Conservation (phyloP, 92 coral and sea anemone genomes). For the Palythoa caribaeorum region DNA sequence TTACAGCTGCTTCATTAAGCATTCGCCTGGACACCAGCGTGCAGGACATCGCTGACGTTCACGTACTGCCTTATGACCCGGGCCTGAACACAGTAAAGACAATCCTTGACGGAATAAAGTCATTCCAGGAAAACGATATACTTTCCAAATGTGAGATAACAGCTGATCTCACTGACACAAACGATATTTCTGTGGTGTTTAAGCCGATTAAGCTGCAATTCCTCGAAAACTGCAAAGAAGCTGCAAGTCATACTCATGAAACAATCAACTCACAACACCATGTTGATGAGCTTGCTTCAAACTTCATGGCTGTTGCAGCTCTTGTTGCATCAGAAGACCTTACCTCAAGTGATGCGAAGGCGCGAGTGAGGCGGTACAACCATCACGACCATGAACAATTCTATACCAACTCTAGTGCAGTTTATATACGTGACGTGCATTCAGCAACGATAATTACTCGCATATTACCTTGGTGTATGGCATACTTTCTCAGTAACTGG, state of each 20-base stretch:
- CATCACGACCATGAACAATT: constrained; percentile 64
- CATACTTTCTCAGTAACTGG: constrained; percentile 3
- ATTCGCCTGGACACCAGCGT: constrained; percentile 79
- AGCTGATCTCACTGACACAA: constrained; percentile 78
- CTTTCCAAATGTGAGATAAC: constrained; percentile 71
- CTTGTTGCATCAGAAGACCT: constrained; percentile 38
- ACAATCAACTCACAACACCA: constrained; percentile 67
- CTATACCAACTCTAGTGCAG: constrained; percentile 30
- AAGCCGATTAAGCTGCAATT: constrained; percentile 60
- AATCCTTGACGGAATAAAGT: constrained; percentile 58
- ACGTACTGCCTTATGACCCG: constrained; percentile 39
- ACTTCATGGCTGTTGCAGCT: constrained; percentile 77
- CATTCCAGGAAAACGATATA: constrained; percentile 54
- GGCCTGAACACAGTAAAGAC: constrained; percentile 64
- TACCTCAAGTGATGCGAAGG: constrained; percentile 5
- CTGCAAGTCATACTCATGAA: constrained; percentile 63
- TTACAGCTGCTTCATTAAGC: constrained; percentile 75
- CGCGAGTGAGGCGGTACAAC: constrained; percentile 12
- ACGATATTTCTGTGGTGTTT: constrained; percentile 76
- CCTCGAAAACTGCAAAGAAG: constrained; percentile 64
- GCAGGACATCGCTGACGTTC: constrained; percentile 67
- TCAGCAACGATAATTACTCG: background rate
- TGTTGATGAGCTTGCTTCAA: constrained; percentile 61
- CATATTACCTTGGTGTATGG: constrained; percentile 32
- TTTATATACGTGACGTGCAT: constrained; percentile 1